Evolutionary conservation across 2,797 vertebrate species (phyloP), one percentile per base, ranked within the genome.

Genomic region (Pseudochromis fuscus): DNA sequence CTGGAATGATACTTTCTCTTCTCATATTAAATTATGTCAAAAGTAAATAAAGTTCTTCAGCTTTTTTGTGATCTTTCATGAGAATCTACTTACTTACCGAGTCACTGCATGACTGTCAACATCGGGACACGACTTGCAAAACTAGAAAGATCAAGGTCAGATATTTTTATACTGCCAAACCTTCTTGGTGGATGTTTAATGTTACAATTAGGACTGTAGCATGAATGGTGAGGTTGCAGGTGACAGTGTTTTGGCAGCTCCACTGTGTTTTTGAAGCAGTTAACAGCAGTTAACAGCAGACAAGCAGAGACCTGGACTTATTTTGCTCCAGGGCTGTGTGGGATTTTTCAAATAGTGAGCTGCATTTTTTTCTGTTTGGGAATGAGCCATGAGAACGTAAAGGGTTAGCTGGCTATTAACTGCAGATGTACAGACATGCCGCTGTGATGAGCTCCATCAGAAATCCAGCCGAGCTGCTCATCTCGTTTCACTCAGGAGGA

Each of bases 261-360:
- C 5, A 49, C 5, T 21, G 23, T 7, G 35, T 48, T 13, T 42
- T 24, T 25, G 37, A 25, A 9, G 9, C 7, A 53, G 44, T 2
- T 24, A 21, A 51, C 19, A 31, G 40, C 19, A 31, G 40, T 50
- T 19, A 62, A 53, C 11, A 5, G 3, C 25, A 77, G 74, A 74
- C 86, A 84, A 69, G 89, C 76, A 77, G 67, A 83, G 75, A 71
- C 84, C 42, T 49, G 56, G 33, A 45, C 33, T 9, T 3, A 9
- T 69, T 64, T 68, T 53, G 71, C 88, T 83, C 35, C 27, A 72
- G 77, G 61, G 42, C 6, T 3, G 0, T 7, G 0, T 3, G n/a
- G 7, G 18, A 35, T 50, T 33, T 53, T 62, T 61, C 3, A 63
- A 24, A 52, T 19, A 33, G 24, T 8, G 3, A 46, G 38, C 65